These are phyloP conservation scores for Megaptera novaeangliae DNA, from an alignment of 2,113 vertebrate genomes.

Conservation along the genomic window DNA sequence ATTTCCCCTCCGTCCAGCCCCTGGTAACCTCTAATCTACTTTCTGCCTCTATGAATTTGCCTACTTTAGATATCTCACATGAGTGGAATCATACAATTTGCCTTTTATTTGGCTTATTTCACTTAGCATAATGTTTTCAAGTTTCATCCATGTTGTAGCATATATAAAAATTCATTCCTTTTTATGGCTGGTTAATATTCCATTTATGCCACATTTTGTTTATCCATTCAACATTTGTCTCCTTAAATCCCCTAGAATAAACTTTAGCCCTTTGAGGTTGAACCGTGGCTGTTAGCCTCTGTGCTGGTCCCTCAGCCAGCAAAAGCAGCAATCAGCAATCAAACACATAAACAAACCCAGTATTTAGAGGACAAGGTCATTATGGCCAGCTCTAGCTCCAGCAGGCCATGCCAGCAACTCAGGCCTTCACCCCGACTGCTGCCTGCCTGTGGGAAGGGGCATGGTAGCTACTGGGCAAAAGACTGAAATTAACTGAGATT, in stretches of 20 bases:
- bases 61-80: neutral
- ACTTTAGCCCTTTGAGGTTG: neutral
- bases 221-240: neutral
- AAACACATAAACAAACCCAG: neutral
- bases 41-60: neutral
- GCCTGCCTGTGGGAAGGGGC: neutral
- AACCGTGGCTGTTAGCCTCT: neutral
- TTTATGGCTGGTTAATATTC: neutral
- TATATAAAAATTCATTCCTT: neutral
- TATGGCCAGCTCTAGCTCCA: neutral
- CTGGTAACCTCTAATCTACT: neutral
- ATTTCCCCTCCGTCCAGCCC: neutral
- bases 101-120: neutral
- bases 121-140: neutral
- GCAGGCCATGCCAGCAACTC: neutral
- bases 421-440: neutral
- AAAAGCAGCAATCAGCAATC: neutral
- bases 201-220: neutral
- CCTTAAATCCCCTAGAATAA: neutral
- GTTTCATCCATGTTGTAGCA: neutral
- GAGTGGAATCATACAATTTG: neutral
- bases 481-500: neutral
- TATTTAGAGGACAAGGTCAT: neutral
- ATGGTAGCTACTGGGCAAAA: neutral
- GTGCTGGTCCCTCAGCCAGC: neutral